Conservation (phyloP, 2,888 invertebrate genomes). For the Cyclophora punctaria region DNA sequence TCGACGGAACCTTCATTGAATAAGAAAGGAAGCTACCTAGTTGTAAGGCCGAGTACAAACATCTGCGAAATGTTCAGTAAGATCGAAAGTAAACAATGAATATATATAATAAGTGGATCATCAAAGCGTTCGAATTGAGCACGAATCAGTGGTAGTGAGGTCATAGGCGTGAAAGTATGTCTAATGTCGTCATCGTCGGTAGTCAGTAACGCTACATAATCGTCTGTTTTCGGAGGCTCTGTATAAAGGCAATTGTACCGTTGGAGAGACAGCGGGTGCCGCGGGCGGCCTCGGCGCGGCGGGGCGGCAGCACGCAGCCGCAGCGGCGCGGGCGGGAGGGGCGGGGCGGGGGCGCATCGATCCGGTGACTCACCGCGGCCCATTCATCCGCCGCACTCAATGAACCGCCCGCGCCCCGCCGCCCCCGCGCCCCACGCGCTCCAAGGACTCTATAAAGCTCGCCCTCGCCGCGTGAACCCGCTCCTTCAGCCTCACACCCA, state of each 20-base stretch:
- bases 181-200: slow-evolving; percentile 14
- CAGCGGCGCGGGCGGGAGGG: slow-evolving; percentile 20
- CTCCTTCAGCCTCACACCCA: slow-evolving; percentile 54
- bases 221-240: slow-evolving; percentile 7
- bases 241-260: slow-evolving; percentile 18
- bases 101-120: too few species aligned
- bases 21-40: too few species aligned
- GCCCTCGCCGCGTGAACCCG: slow-evolving; percentile 47
- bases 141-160: slow-evolving; percentile 2
- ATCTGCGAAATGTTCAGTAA: too few species aligned
- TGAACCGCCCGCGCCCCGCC: slow-evolving; percentile 52
- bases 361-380: slow-evolving; percentile 67
- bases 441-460: slow-evolving; percentile 65
- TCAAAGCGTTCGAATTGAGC: too few species aligned
- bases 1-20: too few species aligned
- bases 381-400: slow-evolving; percentile 73
- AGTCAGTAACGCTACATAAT: slow-evolving; percentile 10
- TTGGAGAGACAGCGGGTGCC: neutral
- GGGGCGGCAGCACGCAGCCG: slow-evolving; percentile 23
- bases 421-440: slow-evolving; percentile 32
- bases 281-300: slow-evolving; percentile 9
- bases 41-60: too few species aligned
- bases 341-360: slow-evolving; percentile 45
- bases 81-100: too few species aligned
- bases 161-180: slow-evolving; percentile 16